phyloP scores from a whole-genome alignment of 2,888 invertebrate species.

The Amiota communis region DNA sequence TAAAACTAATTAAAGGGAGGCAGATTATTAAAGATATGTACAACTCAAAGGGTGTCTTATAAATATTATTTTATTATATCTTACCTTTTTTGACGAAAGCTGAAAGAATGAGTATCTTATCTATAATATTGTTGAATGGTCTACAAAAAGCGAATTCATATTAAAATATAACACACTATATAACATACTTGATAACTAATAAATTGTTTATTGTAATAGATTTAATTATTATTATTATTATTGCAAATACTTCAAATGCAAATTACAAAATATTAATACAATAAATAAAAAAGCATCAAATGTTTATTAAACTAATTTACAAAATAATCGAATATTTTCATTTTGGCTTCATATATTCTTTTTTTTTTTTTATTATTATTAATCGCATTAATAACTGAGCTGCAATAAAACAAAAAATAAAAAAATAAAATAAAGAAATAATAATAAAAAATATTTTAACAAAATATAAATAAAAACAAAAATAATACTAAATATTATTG shows the following conservation, averaged over 20 bases:
- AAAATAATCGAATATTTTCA: slow-evolving; percentile 43
- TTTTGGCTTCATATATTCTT: slow-evolving; percentile 50
- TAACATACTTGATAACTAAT: neutral
- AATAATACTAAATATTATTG: slow-evolving; percentile 29
- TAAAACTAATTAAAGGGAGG: too few species aligned
- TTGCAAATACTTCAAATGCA: slow-evolving; percentile 21
- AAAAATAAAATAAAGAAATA: slow-evolving; percentile 44
- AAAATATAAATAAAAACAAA: slow-evolving; percentile 50
- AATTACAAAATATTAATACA: slow-evolving; percentile 16
- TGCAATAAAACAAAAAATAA: slow-evolving; percentile 55
- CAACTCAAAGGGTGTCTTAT: too few species aligned
- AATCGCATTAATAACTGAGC: slow-evolving; percentile 63
- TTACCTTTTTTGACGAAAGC: too few species aligned
- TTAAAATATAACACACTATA: neutral
- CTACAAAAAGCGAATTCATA: neutral
- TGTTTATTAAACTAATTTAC: slow-evolving; percentile 36
- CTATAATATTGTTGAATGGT: neutral
- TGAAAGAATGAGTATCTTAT: too few species aligned
- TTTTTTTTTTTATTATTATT: slow-evolving; percentile 41
- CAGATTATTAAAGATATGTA: too few species aligned
- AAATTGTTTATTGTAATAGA: neutral
- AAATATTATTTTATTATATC: too few species aligned
- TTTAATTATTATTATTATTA: neutral
- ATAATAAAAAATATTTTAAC: slow-evolving; percentile 47
- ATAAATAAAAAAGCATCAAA: slow-evolving; percentile 21